Base-by-base conservation (phyloP, 1,140 invertebrate genomes). In the Drosophila paulistorum region DNA sequence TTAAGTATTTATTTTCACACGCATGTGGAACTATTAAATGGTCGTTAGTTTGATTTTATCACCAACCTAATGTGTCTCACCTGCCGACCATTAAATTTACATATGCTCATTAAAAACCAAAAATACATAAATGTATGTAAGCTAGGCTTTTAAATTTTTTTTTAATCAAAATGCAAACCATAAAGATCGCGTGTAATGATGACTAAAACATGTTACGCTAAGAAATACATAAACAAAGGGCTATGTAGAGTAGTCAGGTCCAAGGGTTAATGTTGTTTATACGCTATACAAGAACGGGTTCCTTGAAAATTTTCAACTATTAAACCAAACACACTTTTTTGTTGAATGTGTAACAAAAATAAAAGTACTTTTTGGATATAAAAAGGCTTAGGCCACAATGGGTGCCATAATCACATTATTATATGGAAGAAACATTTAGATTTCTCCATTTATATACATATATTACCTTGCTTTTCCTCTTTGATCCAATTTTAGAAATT, bases 131-230 rank as follows among this genome's bases (percentile, higher is more conserved):
- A 7, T 30, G 30, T 30, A 7, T 5, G 14, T n/a, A 45, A 45
- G n/a, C 45, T 20, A 51, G 20, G 45, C 45, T 51, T 51, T 30
- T 30, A 30, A 23, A 11, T 10, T 4, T 51, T 51, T 51, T 20
- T 51, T 4, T 11, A 51, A 48, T 48, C 45, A 48, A 48, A 48
- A 48, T 9, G 7, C 14, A 48, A 51, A 51, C 45, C 7, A 20
- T 51, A 51, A 51, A 51, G 17, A 51, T 51, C 45, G 45, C 45
- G 10, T 51, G 45, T 51, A 51, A 51, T 51, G 45, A 51, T 51
- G 45, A 48, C 45, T 48, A 48, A 48, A 48, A 20, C 45, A 48
- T 48, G 17, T 51, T 51, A 23, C 17, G 45, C 17, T 7, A 17
- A 51, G 10, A 23, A 51, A 48, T 48, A 17, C 14, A 48, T 48